Evolutionary conservation across 2,888 invertebrate genomes (phyloP).

Genomic region (Brachyptera risi): DNA sequence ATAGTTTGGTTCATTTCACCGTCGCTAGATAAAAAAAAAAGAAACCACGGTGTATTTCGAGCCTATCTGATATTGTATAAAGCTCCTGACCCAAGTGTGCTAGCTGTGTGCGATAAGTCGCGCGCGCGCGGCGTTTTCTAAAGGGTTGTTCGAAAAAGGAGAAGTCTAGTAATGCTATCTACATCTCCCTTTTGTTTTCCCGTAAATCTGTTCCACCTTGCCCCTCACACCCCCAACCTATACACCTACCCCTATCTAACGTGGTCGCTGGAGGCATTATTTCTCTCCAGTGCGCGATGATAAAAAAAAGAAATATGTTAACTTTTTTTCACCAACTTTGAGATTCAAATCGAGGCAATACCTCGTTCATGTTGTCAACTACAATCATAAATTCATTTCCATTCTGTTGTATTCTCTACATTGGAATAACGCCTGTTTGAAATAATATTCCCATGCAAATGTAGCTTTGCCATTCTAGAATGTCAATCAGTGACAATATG

Average conservation of each 20-base stretch:
- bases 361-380: background rate
- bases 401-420: no score
- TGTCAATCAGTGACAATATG: no score
- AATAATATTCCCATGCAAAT: no score
- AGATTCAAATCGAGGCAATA: no score
- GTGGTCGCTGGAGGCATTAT: slow-evolving; percentile 5
- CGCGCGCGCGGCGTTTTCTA: no score
- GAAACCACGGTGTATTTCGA: background rate
- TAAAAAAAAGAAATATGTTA: slow-evolving; percentile 13
- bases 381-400: background rate
- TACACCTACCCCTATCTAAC: no score
- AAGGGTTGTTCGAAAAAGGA: background rate
- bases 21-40: background rate
- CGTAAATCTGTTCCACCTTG: slow-evolving; percentile 13
- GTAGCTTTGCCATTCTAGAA: no score
- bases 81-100: no score
- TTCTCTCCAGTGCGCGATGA: slow-evolving; percentile 6
- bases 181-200: slow-evolving; percentile 20
- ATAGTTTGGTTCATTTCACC: background rate
- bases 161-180: slow-evolving; percentile 15
- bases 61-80: no score
- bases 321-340: background rate
- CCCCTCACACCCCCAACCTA: background rate
- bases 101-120: no score
- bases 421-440: no score